These are phyloP conservation scores for Amyelois transitella DNA, from an alignment of 1,140 invertebrate genomes.

Conservation along the genomic window DNA sequence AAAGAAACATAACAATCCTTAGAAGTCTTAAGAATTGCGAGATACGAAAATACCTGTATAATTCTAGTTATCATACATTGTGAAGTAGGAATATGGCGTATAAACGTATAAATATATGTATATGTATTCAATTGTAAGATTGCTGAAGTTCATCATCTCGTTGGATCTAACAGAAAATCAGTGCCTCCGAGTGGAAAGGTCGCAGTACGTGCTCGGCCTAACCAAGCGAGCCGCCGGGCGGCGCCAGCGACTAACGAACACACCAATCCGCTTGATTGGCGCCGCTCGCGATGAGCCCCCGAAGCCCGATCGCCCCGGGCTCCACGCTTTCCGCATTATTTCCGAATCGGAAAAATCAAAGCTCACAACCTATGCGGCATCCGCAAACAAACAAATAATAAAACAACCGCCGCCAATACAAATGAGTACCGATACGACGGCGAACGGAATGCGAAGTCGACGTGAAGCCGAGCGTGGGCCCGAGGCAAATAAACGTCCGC, in stretches of 20 bases:
- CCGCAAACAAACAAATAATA: constrained; percentile 72
- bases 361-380: constrained; percentile 59
- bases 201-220: constrained; percentile 61
- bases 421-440: constrained; percentile 65
- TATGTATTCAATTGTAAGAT: constrained; percentile 29
- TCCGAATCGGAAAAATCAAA: constrained; percentile 71
- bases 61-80: too few relatives aligned
- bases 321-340: constrained; percentile 59
- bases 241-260: constrained; percentile 58
- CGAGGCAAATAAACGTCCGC: constrained; percentile 65
- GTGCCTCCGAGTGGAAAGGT: constrained; percentile 60
- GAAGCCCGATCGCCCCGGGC: constrained; percentile 44
- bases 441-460: constrained; percentile 53
- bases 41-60: too few relatives aligned
- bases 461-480: constrained; percentile 53
- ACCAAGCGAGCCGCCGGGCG: constrained; percentile 44
- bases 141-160: constrained; percentile 38
- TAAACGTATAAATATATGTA: not conserved
- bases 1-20: too few relatives aligned
- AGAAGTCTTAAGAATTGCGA: too few relatives aligned
- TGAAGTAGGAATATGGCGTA: too few relatives aligned
- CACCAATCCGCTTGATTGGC: constrained; percentile 51
- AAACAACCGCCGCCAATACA: constrained; percentile 61
- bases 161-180: constrained; percentile 61
- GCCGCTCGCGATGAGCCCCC: constrained; percentile 27